These are phyloP conservation scores for Anneissia japonica DNA, from an alignment of 35 echinoderm and acorn worm species.

Conservation along the genomic window DNA sequence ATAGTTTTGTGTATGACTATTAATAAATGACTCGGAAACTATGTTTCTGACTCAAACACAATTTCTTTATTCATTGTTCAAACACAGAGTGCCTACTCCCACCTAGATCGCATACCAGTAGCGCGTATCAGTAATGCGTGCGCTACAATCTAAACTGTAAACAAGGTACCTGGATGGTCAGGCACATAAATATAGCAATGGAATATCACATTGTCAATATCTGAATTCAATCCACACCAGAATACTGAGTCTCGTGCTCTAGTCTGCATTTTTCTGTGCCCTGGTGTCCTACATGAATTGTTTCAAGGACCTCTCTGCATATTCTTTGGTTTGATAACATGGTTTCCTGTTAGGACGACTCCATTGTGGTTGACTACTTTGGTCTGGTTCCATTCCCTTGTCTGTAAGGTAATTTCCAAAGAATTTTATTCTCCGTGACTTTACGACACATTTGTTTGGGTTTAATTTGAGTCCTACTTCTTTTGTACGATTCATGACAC, in stretches of 20 bases:
- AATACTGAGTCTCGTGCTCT: neutral
- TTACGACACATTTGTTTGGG: neutral
- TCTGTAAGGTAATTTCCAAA: neutral
- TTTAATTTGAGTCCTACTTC: too few species aligned
- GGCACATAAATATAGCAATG: too few species aligned
- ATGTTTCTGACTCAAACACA: too few species aligned
- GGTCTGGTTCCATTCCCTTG: neutral
- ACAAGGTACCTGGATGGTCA: too few species aligned
- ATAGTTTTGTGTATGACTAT: too few species aligned
- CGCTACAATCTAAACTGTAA: too few species aligned
- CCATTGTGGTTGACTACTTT: conserved; percentile 29
- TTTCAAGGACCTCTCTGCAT: conserved; percentile 14
- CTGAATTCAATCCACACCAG: conserved; percentile 13
- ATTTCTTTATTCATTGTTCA: too few species aligned
- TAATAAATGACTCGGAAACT: too few species aligned
- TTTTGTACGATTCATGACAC: too few species aligned
- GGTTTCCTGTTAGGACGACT: conserved; percentile 26
- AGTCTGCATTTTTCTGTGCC: conserved; percentile 28
- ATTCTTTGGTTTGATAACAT: conserved; percentile 7
- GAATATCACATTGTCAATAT: conserved; percentile 23
- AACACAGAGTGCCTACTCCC: too few species aligned
- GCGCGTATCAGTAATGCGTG: too few species aligned
- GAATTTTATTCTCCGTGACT: neutral
- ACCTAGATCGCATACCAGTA: too few species aligned
- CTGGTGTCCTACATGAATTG: conserved; percentile 31